phyloP scores from a whole-genome alignment of 2,797 vertebrate species.

The Odontamblyopus rebecca region DNA sequence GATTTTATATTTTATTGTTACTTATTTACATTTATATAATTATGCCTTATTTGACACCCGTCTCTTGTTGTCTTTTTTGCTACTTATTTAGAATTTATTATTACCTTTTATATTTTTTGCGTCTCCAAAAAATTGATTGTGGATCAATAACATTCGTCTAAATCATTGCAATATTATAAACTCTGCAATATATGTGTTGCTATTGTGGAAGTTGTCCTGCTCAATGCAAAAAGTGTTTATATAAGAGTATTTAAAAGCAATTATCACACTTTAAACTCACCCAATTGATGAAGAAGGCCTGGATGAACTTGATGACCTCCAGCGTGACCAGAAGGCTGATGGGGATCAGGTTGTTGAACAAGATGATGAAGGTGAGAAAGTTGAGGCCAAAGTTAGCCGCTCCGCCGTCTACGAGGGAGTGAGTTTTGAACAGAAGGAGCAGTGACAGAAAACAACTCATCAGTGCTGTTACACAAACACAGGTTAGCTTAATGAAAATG shows the following conservation, averaged over 20 bases:
- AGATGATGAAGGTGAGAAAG: conserved; percentile 99
- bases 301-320: conserved; percentile 98
- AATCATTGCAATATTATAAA: too few relatives aligned
- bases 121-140: too few relatives aligned
- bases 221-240: neutral
- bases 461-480: conserved; percentile 35
- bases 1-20: too few relatives aligned
- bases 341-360: conserved; percentile 99
- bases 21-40: too few relatives aligned
- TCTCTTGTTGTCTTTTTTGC: too few relatives aligned
- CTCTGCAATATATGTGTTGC: too few relatives aligned
- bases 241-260: too few relatives aligned
- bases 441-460: conserved; percentile 60
- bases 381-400: conserved; percentile 98
- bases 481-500: conserved; percentile 55
- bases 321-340: conserved; percentile 98
- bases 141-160: too few relatives aligned
- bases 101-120: too few relatives aligned
- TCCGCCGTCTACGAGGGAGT: conserved; percentile 86
- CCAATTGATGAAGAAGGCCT: conserved; percentile 99
- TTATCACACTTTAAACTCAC: conserved; percentile 77
- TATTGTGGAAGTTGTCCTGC: neutral
- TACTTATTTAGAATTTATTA: too few relatives aligned
- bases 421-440: conserved; percentile 56
- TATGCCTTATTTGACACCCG: too few relatives aligned